Evolutionary conservation across 2,113 vertebrate species (phyloP).

Genomic region (Gobiocypris rarus): DNA sequence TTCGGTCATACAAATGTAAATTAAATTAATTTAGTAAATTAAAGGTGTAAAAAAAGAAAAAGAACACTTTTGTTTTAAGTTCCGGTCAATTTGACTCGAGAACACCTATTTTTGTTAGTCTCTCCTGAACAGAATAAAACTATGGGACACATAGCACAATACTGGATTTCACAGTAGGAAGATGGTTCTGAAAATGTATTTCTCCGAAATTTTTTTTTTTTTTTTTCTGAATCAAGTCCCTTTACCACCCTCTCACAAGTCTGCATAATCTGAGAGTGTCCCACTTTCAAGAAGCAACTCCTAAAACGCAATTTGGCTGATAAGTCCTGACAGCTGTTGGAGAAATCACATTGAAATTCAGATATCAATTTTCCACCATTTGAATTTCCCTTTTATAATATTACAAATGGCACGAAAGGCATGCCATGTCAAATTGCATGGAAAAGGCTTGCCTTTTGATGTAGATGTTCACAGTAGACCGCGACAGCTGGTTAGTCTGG

Average conservation of each 20-base stretch:
- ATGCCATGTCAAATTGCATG: slow-evolving; percentile 31
- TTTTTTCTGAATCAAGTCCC: background rate
- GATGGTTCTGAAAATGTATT: background rate
- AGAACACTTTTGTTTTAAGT: too few relatives aligned
- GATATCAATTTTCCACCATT: slow-evolving; percentile 39
- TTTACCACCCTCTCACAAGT: background rate
- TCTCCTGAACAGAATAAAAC: background rate
- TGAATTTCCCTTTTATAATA: slow-evolving; percentile 41
- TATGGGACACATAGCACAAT: background rate
- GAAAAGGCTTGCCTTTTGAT: slow-evolving; percentile 41
- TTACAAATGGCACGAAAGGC: slow-evolving; percentile 10
- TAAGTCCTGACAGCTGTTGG: slow-evolving; percentile 30
- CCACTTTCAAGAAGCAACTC: slow-evolving; percentile 29
- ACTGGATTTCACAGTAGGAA: background rate
- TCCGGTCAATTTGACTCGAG: too few relatives aligned
- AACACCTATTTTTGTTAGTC: background rate
- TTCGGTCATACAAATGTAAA: too few relatives aligned
- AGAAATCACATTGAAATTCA: slow-evolving; percentile 39
- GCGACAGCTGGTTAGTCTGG: slow-evolving; percentile 8
- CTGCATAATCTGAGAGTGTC: slow-evolving; percentile 16
- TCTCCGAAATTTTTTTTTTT: too few relatives aligned
- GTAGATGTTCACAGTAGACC: slow-evolving; percentile 16
- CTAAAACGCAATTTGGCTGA: slow-evolving; percentile 29
- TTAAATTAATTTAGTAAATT: too few relatives aligned
- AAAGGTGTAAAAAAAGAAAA: background rate